A percentile compares a stretch with the other conserved stretches of the same genome.
phyloP scores from a whole-genome alignment of 2,113 vertebrate genomes.

The Aplodontia rufa region DNA sequence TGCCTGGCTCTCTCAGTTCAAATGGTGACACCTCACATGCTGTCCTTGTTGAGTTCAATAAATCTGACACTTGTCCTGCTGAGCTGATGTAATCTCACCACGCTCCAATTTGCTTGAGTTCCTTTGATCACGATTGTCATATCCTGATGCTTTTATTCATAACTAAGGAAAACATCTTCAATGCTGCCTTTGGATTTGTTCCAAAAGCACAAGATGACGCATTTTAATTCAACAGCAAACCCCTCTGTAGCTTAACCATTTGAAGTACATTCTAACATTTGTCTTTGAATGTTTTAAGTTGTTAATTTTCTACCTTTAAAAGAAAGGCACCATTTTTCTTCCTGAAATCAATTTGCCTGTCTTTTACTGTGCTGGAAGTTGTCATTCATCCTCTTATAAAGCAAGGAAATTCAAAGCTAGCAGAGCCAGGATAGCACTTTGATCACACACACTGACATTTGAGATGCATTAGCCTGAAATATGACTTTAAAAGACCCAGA shows the following conservation, averaged over 20 bases:
- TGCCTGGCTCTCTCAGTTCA: not conserved
- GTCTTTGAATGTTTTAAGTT: not conserved
- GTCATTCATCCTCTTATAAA: not conserved
- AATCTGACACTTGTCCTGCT: slow-evolving; percentile 13
- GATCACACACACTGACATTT: not conserved
- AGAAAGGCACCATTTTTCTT: not conserved
- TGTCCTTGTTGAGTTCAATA: slow-evolving; percentile 56
- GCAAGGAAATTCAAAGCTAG: not conserved
- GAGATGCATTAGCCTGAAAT: not conserved
- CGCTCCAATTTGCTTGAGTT: slow-evolving; percentile 40
- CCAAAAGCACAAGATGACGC: not conserved
- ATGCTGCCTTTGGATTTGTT: not conserved
- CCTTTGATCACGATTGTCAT: slow-evolving; percentile 50
- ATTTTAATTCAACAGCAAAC: slow-evolving; percentile 37
- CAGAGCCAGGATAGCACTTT: not conserved
- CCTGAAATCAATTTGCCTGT: not conserved
- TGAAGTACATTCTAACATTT: not conserved
- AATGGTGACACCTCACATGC: not conserved
- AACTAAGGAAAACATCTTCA: slow-evolving; percentile 38
- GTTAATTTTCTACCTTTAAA: not conserved
- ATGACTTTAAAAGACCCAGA: not conserved
- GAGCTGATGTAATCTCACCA: slow-evolving; percentile 56
- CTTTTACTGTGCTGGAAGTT: not conserved
- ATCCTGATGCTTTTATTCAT: slow-evolving; percentile 17
- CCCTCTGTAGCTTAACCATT: not conserved